Percentiles rank a stretch among this genome's conserved stretches.
These are phyloP conservation scores for Neoascia interrupta DNA, from an alignment of 2,888 invertebrate species.

Conservation along the genomic window DNA sequence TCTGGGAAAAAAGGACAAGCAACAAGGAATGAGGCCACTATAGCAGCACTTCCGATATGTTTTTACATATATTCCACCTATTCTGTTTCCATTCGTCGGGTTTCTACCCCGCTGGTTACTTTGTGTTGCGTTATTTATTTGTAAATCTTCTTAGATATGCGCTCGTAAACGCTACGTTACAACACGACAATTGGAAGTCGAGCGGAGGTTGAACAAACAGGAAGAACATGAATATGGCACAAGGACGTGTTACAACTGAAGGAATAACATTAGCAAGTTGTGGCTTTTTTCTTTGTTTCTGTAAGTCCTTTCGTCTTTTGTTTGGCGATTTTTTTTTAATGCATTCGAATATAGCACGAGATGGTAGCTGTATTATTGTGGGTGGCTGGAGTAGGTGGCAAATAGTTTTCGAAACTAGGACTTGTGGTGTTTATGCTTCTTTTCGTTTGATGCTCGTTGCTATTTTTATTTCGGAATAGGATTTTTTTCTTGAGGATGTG, in stretches of 20 bases:
- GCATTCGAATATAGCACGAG: conserved; percentile 6
- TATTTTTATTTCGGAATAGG: too few species aligned
- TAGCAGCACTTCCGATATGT: conserved; percentile 14
- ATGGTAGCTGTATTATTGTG: too few species aligned
- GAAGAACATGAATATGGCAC: conserved; percentile 19
- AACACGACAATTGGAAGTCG: conserved; percentile 55
- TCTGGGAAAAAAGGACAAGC: not conserved
- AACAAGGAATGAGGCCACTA: conserved; percentile 13
- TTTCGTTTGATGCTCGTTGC: too few species aligned
- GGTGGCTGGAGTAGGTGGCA: not conserved
- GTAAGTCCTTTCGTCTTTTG: conserved; percentile 16
- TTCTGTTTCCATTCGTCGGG: conserved; percentile 4
- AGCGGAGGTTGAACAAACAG: conserved; percentile 7
- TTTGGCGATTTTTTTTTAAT: conserved; percentile 18
- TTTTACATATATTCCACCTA: conserved; percentile 21
- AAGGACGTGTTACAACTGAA: conserved; percentile 40
- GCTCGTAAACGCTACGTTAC: conserved; percentile 34
- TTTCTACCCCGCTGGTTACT: conserved; percentile 43
- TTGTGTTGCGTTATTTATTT: conserved; percentile 56
- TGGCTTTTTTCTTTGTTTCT: conserved; percentile 8
- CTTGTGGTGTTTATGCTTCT: conserved; percentile 3
- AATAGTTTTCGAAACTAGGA: conserved; percentile 36
- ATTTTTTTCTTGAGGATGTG: conserved; percentile 24
- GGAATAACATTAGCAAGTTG: conserved; percentile 46
- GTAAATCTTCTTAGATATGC: conserved; percentile 52